Percentiles rank a stretch among this genome's conserved stretches.
These are phyloP conservation scores for Colaptes auratus DNA, from an alignment of 2,113 vertebrate species.

Conservation along the genomic window DNA sequence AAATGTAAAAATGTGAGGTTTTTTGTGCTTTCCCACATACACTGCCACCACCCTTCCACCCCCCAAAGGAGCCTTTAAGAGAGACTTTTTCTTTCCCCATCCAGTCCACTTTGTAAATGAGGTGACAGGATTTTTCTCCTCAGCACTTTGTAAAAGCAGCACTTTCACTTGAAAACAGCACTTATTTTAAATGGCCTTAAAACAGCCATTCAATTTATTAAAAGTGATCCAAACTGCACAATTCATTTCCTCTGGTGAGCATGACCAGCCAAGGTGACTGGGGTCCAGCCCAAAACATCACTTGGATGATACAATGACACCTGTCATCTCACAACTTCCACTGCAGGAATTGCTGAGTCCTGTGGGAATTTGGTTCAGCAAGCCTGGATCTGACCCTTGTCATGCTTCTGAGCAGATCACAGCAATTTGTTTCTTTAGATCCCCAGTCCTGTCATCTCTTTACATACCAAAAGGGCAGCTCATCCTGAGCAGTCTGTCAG, in stretches of 20 bases:
- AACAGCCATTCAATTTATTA: background rate
- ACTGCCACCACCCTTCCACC: too few relatives aligned
- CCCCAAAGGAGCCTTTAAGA: background rate
- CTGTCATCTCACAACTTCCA: background rate
- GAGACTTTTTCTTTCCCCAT: background rate
- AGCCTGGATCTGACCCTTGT: background rate
- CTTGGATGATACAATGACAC: background rate
- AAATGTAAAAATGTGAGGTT: background rate
- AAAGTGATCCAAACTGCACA: accelerated
- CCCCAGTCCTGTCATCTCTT: background rate
- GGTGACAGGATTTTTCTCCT: background rate
- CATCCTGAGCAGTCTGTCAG: background rate
- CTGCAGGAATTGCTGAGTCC: background rate
- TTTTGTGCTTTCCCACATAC: background rate
- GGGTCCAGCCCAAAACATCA: background rate
- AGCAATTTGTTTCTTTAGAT: background rate
- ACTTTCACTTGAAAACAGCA: background rate
- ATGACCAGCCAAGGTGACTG: background rate
- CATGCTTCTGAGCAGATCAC: accelerated
- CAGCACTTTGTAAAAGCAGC: background rate
- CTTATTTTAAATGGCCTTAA: background rate
- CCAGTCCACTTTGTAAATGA: background rate
- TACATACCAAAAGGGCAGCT: background rate
- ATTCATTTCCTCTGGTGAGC: background rate
- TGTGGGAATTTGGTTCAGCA: background rate